Evolutionary conservation across 2,888 invertebrate genomes (phyloP).

Genomic region (Erebia aethiops): DNA sequence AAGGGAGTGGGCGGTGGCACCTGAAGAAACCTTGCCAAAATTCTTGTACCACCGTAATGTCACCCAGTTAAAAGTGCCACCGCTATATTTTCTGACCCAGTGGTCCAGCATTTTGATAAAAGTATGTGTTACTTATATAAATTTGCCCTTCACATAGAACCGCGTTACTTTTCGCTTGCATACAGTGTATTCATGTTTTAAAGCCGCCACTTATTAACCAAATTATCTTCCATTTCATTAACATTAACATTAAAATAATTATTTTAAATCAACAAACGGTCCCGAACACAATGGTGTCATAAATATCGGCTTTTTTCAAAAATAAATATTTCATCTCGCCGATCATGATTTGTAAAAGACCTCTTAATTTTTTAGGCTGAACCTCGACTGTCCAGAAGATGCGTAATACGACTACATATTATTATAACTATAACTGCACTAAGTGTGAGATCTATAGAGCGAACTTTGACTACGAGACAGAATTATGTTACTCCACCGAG

Average conservation of each 20-base stretch:
- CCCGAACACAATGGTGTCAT: conserved; percentile 26
- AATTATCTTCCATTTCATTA: conserved; percentile 22
- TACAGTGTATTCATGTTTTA: conserved; percentile 11
- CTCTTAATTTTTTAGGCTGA: background rate
- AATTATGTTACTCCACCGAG: no score
- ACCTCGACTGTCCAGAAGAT: background rate
- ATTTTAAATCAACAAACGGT: conserved; percentile 18
- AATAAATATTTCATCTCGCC: conserved; percentile 26
- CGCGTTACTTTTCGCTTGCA: background rate
- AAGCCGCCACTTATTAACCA: conserved; percentile 16
- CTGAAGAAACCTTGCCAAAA: no score
- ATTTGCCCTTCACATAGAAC: background rate
- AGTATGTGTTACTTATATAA: background rate
- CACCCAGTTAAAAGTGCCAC: no score
- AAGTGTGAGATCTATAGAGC: no score
- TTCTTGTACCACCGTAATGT: no score
- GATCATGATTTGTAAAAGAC: conserved; percentile 19
- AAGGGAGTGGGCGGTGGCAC: no score
- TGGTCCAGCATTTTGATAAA: background rate
- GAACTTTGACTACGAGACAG: no score
- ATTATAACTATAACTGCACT: no score
- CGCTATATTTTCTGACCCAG: background rate
- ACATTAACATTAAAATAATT: conserved; percentile 21
- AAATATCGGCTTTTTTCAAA: conserved; percentile 22
- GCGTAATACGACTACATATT: no score